Base-by-base conservation (phyloP, 2,888 invertebrate species). In the Micoletzkya japonica region DNA sequence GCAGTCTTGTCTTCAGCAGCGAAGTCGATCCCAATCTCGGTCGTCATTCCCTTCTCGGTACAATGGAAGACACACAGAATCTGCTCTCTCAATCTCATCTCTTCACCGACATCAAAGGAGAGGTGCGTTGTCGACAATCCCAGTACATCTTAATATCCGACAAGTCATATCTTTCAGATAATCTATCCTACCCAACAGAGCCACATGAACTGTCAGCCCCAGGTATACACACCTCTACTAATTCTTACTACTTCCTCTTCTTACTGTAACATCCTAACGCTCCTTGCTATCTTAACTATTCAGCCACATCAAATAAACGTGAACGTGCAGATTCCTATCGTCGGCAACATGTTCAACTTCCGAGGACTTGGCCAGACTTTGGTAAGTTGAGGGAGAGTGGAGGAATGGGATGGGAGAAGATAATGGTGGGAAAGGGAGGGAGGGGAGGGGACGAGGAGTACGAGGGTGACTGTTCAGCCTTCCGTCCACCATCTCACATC, bases 401-500 rank as follows among this genome's bases (percentile, higher is more conserved):
- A 58, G 6, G 17, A 10, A 10, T 39, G 17, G 6, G 39, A 39
- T 39, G 6, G 6, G 17, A 6, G 17, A 10, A 6, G 39, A 39
- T 39, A 39, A 6, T 17, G 39, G 6, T 39, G 6, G 39, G 17
- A 39, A 39, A 10, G 17, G 17, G 17, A 6, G 39, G 7, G 39
- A n/a, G n/a, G n/a, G n/a, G n/a, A n/a, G n/a, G n/a, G n/a, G n/a
- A 39, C 39, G 6, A 39, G 6, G 17, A 10, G 6, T 39, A 17
- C 10, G 39, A 10, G 17, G 17, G 6, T 39, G 17, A 39, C 39
- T 54, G 69, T 77, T 36, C 73, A 79, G 79, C 79, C 79, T 14
- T 77, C 79, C 7, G 78, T 80, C 1, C 79, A 80, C 59, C 79
- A 79, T 56, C 69, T 78, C 54, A 66, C 76, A 7, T 77, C 79